Evolutionary conservation across 2,113 vertebrate genomes (phyloP), one percentile per base, ranked within the genome.

Genomic region (Syngnathus scovelli): DNA sequence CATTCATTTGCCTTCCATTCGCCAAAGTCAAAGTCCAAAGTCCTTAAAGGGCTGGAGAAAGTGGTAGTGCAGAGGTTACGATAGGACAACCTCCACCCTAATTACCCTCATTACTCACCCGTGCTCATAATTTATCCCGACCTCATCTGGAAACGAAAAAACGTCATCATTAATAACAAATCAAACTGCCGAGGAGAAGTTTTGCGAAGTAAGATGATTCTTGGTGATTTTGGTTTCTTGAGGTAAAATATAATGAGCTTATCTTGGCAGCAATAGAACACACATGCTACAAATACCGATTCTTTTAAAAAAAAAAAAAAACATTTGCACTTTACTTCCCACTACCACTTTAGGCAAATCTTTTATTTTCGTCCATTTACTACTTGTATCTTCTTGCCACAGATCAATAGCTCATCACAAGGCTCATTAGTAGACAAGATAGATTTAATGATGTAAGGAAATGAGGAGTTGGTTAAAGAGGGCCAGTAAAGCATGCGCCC

Each of bases 371-470:
- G 36, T 52, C 21, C 18, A 70, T 66, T 67, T 67, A 70, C 56
- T 80, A 77, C 59, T 68, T 68, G 70, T 75, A 72, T 75, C 70
- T 74, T 78, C 78, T 80, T 71, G 66, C 73, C 74, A 67, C 78
- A 77, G 83, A 90, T 92, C 89, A 82, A 89, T 90, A 89, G 75
- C 87, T 88, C 83, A 87, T 88, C 87, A 86, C 83, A 85, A 74
- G 86, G 71, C 78, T 84, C 88, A 90, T 91, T 92, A 89, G 81
- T 80, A 69, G 73, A 66, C 78, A 71, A 77, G 71, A 89, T 82
- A 66, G 78, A 77, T 86, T 81, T 86, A 89, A 90, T 90, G 80
- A 78, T 80, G 64, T 59, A 64, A 21, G 49, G 76, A 78, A 83
- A 86, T 78, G 74, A 83, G 75, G 77, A 86, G 83, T 75, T 80